Base-by-base conservation (phyloP, 2,888 invertebrate genomes). In the Latrodectus elegans region DNA sequence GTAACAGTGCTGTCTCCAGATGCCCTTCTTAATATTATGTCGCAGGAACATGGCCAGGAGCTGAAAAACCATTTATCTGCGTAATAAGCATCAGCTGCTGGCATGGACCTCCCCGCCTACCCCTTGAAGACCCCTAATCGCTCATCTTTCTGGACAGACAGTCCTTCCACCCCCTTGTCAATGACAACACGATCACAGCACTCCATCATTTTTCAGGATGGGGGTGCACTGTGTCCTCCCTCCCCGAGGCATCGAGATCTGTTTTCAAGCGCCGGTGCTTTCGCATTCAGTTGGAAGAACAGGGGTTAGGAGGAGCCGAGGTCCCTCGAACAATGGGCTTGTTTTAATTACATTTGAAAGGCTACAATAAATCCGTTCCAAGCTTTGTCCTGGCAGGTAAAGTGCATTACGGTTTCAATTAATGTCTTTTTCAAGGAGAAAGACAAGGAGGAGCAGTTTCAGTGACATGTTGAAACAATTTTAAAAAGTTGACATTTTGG, bases 41-140 rank as follows among this genome's bases (percentile, higher is more conserved):
- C 85, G 80, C 80, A 70, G 64, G 76, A 86, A 86, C 85, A 86
- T 76, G 80, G 51, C 85, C 71, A 60, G 76, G 75, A 73, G 85
- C 80, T 75, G 85, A 86, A 86, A 86, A 80, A 75, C 85, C 80
- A 86, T 86, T 86, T 86, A 86, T 86, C 85, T 80, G 80, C 76
- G 85, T 86, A 86, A 86, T 86, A 86, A 86, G 85, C 85, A 86
- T 86, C 80, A 80, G 85, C 74, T 86, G 80, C 80, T 64, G 72
- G 51, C 55, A 38, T 38, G 38, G 6, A 38, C 38, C 38, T 38
- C 26, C 49, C 55, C 53, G 51, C 78, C 72, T 60, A 52, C 73
- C 49, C 75, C 52, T 67, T 26, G 51, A 68, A 38, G 38, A 38
- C 38, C 38, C 38, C 49, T 52, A 53, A 86, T 86, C 85, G 75